Percentiles rank a stretch among this genome's conserved stretches.
Evolutionary conservation across 2,797 vertebrate species (phyloP).

Genomic region (Geotrypetes seraphini): DNA sequence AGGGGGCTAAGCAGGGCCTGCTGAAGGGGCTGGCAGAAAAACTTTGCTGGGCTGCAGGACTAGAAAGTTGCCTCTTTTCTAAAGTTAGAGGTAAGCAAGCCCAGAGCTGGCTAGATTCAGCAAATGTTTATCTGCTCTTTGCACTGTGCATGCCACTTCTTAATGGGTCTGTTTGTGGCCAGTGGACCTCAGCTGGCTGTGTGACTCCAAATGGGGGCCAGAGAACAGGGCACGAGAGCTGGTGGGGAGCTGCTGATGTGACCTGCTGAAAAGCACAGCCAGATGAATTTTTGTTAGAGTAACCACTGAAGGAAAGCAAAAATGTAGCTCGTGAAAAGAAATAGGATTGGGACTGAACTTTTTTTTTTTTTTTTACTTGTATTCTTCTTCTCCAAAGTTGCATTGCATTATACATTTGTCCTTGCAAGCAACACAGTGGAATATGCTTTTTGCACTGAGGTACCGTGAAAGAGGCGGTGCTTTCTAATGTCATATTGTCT

Average conservation of each 20-base stretch:
- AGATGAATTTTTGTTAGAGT: too few relatives aligned
- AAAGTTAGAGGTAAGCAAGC: constrained; percentile 32
- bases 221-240: constrained; percentile 13
- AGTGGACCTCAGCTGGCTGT: constrained; percentile 10
- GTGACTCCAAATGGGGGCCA: constrained; percentile 15
- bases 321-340: too few relatives aligned
- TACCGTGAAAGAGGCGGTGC: too few relatives aligned
- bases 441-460: too few relatives aligned
- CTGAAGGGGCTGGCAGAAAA: constrained; percentile 27
- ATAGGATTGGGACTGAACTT: too few relatives aligned
- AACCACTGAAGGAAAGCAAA: too few relatives aligned
- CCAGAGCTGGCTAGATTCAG: constrained; percentile 17
- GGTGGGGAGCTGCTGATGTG: constrained; percentile 9
- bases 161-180: constrained; percentile 6
- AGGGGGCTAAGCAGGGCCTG: constrained; percentile 26
- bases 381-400: too few relatives aligned
- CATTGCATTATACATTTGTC: too few relatives aligned
- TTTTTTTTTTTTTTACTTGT: too few relatives aligned
- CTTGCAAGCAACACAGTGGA: too few relatives aligned
- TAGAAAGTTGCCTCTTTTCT: constrained; percentile 18
- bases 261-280: constrained; percentile 6
- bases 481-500: too few relatives aligned
- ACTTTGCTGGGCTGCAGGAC: constrained; percentile 8
- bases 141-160: background rate
- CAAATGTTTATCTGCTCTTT: background rate